A percentile compares a stretch with the other conserved stretches of the same genome.
Evolutionary conservation across 2,797 vertebrate genomes (phyloP).

Genomic region (Semotilus atromaculatus): DNA sequence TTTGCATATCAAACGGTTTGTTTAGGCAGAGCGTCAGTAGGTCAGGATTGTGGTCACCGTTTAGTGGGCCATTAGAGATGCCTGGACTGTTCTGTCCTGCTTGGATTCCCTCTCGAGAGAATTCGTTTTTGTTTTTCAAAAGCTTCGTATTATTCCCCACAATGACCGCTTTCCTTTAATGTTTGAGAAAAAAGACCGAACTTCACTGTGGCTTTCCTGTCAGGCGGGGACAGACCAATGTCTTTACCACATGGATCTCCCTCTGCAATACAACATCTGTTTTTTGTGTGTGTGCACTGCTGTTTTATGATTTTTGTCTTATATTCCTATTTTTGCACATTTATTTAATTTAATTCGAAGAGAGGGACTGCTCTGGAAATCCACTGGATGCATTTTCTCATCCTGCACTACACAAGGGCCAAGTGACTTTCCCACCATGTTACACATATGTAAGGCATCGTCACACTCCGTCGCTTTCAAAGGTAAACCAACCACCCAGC

Average conservation of each 20-base stretch:
- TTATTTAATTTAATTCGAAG: background rate
- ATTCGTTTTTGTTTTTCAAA: conserved; percentile 6
- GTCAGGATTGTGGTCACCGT: conserved; percentile 17
- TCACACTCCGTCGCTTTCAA: background rate
- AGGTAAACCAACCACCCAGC: background rate
- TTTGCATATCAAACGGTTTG: conserved; percentile 33
- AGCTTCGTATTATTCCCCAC: conserved; percentile 14
- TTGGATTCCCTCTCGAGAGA: conserved; percentile 20
- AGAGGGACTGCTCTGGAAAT: too few species aligned
- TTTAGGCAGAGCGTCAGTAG: background rate
- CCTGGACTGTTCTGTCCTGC: background rate
- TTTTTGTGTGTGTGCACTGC: conserved; percentile 3
- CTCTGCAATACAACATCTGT: conserved; percentile 48
- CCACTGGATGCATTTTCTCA: background rate
- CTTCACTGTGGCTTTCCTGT: conserved; percentile 13
- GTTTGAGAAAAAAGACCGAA: background rate
- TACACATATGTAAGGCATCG: conserved; percentile 16
- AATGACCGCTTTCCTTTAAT: conserved; percentile 1
- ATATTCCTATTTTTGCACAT: background rate
- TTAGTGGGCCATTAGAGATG: conserved; percentile 3
- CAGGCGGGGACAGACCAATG: background rate
- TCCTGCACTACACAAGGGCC: background rate
- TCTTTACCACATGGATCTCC: conserved; percentile 46
- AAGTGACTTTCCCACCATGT: conserved; percentile 21
- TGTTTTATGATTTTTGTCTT: background rate